These are phyloP conservation scores for Harpagifer antarcticus DNA, from an alignment of 2,797 vertebrate species.

Conservation along the genomic window DNA sequence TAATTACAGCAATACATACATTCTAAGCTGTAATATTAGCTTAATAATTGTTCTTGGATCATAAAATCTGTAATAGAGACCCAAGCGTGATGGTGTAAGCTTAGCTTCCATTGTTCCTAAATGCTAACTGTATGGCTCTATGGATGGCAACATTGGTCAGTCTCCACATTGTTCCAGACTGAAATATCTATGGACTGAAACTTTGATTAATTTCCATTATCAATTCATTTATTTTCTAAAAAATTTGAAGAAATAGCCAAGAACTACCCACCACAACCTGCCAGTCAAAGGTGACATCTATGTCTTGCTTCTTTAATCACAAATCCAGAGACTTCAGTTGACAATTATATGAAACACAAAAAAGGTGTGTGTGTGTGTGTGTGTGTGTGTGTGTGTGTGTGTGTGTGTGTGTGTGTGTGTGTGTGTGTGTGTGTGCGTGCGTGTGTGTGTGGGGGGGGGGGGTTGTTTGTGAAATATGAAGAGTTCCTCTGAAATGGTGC, in stretches of 20 bases:
- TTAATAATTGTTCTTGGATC: neutral
- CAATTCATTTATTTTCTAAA: neutral
- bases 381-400: too few species aligned
- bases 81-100: neutral
- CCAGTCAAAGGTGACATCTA: neutral
- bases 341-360: too few species aligned
- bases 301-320: neutral
- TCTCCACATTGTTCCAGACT: neutral
- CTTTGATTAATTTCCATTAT: neutral
- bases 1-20: constrained; percentile 4
- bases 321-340: neutral
- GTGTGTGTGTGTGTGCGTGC: too few species aligned
- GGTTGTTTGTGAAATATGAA: too few species aligned
- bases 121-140: neutral
- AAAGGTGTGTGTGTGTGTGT: too few species aligned
- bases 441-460: too few species aligned
- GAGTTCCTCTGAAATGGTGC: too few species aligned
- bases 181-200: neutral
- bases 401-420: too few species aligned
- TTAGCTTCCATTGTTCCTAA: neutral
- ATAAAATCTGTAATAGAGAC: neutral
- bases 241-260: neutral
- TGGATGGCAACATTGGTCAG: neutral
- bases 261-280: neutral
- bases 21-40: neutral